Evolutionary conservation across 2,113 vertebrate species (phyloP).

Genomic region (Sturnira hondurensis): DNA sequence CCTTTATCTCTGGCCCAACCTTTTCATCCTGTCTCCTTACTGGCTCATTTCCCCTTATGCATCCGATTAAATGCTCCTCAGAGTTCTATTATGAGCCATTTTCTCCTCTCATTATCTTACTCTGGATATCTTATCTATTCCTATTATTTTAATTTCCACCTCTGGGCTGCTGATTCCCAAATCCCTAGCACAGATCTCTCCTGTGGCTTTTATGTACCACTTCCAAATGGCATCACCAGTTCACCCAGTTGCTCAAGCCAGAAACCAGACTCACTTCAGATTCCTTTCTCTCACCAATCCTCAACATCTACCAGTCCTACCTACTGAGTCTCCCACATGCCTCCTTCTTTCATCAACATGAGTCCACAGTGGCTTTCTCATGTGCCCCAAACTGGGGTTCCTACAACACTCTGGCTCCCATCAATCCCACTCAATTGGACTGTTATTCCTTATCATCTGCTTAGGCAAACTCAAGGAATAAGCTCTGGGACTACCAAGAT

Average conservation of each 20-base stretch:
- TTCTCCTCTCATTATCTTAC: not conserved
- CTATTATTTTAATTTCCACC: not conserved
- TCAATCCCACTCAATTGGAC: not conserved
- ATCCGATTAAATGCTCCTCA: not conserved
- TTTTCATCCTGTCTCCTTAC: not conserved
- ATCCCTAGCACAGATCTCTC: not conserved
- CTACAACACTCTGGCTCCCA: not conserved
- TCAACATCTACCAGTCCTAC: not conserved
- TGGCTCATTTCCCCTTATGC: not conserved
- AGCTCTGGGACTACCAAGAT: constrained; percentile 6
- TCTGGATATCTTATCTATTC: not conserved
- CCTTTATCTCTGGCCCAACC: not conserved
- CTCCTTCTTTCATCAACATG: not conserved
- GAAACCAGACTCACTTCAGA: not conserved
- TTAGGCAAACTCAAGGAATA: not conserved
- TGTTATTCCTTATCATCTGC: not conserved
- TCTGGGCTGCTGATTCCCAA: not conserved
- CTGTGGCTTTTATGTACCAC: not conserved
- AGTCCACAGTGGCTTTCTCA: not conserved
- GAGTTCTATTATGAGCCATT: not conserved
- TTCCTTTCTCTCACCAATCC: not conserved
- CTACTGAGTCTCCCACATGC: not conserved
- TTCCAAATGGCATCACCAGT: not conserved
- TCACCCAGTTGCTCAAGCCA: not conserved
- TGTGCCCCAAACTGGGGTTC: not conserved